Evolutionary conservation across 2,888 invertebrate genomes (phyloP), one percentile per base, ranked within the genome.

Genomic region (Napeogenes inachia): DNA sequence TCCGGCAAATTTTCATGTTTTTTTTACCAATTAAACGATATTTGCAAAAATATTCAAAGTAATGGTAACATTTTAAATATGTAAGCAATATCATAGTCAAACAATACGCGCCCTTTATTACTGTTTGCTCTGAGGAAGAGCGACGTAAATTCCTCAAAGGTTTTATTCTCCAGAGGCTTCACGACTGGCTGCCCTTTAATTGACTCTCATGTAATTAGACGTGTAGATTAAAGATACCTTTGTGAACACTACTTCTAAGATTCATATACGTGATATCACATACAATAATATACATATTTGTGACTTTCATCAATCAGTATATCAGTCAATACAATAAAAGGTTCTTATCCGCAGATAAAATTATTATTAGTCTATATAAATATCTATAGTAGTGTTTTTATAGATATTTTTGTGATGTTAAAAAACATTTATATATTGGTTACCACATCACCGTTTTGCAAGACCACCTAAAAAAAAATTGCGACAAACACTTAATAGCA

Each of bases 151-250:
- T 30, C 13, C 45, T 33, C 42, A 57, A 47, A 33, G 53, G 12
- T 61, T 57, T 54, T 54, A 57, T 53, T 61, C 56, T 55, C 61
- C 12, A 42, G 33, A 56, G 56, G 45, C 13, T 45, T 45, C 45
- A 35, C 54, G 54, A 21, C 46, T 56, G 38, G 57, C 42, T 61
- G 61, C 45, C 33, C 38, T 33, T 35, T 56, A 61, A 61, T 58
- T 38, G 13, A n/a, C 58, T 58, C 35, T 21, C 33, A 50, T 53
- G 21, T 58, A 58, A 58, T 58, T 58, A 58, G 58, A 50, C 58
- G 35, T 38, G 21, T 50, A 38, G 58, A 58, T 53, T 58, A 58
- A 53, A 35, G 30, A 10, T 42, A 53, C 33, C 38, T 50, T 47
- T 47, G 47, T 50, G 13, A 47, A 58, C 13, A 58, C 10, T 10